These are phyloP conservation scores for Synanthedon myopaeformis DNA, from an alignment of 2,888 invertebrate genomes.

Conservation along the genomic window DNA sequence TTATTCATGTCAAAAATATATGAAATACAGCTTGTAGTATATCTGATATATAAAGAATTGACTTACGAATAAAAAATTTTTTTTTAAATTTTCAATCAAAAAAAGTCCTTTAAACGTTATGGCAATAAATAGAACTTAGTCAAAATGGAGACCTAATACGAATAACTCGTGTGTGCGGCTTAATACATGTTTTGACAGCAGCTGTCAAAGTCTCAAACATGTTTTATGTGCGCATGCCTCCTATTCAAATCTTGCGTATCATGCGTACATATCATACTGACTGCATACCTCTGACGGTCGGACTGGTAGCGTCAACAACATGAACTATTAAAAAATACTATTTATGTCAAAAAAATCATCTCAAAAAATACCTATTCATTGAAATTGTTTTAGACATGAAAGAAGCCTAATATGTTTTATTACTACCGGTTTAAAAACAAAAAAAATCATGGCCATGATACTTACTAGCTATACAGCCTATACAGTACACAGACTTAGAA, in stretches of 20 bases:
- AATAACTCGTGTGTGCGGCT: conserved; percentile 27
- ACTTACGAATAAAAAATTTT: not conserved
- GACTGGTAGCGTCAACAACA: not conserved
- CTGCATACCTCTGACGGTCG: not conserved
- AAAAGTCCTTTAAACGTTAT: too few species aligned
- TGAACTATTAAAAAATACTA: not conserved
- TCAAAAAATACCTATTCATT: too few species aligned
- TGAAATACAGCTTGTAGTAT: not conserved
- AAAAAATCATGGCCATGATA: too few species aligned
- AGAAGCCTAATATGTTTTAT: too few species aligned
- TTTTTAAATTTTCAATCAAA: not conserved
- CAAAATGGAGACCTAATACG: conserved; percentile 4
- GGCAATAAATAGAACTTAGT: not conserved
- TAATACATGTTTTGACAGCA: conserved; percentile 45
- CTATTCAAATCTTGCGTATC: not conserved
- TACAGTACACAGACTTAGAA: too few species aligned
- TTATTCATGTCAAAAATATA: too few species aligned
- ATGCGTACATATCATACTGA: not conserved
- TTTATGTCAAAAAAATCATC: too few species aligned
- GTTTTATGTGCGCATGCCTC: not conserved
- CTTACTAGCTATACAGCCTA: too few species aligned
- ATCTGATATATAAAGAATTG: not conserved
- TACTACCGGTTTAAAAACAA: too few species aligned
- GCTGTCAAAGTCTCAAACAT: conserved; percentile 26
- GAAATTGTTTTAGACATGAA: too few species aligned